Evolutionary conservation across 1,140 invertebrate species (phyloP).

Genomic region (Drosophila orena): DNA sequence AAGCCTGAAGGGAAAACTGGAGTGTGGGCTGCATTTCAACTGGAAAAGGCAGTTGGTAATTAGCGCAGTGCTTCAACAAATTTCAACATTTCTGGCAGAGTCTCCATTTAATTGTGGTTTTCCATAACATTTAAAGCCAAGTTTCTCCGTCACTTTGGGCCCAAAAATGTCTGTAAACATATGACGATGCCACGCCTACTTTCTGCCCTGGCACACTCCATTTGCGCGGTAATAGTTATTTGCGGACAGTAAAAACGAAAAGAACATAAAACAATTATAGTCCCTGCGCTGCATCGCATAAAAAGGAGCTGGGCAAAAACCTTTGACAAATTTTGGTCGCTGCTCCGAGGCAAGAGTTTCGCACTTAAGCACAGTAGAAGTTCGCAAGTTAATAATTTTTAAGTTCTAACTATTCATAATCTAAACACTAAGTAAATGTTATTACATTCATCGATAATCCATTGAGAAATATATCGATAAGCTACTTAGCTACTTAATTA

Average conservation of each 20-base stretch:
- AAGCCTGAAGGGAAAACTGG: background rate
- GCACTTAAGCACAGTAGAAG: conserved; percentile 50
- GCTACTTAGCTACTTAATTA: no score
- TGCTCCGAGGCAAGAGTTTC: conserved; percentile 14
- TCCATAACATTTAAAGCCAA: conserved; percentile 13
- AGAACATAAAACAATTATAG: conserved; percentile 80
- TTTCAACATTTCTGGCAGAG: conserved; percentile 27
- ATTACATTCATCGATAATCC: no score
- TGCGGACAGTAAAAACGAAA: conserved; percentile 70
- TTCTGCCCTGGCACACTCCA: conserved; percentile 59
- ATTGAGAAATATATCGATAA: no score
- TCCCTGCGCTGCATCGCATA: conserved; percentile 71
- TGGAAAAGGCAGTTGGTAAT: conserved; percentile 16
- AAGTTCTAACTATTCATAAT: no score
- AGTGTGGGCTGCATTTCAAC: conserved; percentile 15
- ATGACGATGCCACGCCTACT: conserved; percentile 30
- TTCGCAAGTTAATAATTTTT: background rate
- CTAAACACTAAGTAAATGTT: no score
- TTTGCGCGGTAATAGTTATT: conserved; percentile 70
- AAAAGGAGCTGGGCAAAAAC: conserved; percentile 51
- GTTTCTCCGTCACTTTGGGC: background rate
- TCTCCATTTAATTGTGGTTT: conserved; percentile 25
- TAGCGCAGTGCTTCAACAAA: conserved; percentile 22
- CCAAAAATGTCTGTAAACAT: conserved; percentile 1
- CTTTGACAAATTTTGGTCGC: conserved; percentile 72